A percentile compares a stretch with the other conserved stretches of the same genome.
phyloP scores from a whole-genome alignment of 2,888 invertebrate genomes.

The Mimas tiliae region DNA sequence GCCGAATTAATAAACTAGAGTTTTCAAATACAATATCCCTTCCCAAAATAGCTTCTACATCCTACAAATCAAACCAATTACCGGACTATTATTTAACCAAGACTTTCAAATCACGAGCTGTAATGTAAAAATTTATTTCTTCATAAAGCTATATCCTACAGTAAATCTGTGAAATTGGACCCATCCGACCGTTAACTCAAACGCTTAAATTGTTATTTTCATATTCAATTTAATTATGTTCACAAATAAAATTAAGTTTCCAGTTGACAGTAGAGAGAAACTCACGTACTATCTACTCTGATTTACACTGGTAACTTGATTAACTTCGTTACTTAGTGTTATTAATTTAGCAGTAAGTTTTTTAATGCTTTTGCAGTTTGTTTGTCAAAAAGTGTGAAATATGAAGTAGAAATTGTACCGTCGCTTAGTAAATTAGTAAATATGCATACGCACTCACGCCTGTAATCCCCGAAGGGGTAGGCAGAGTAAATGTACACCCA shows the following conservation, averaged over 20 bases:
- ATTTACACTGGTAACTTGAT: conserved; percentile 5
- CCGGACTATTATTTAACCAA: no score
- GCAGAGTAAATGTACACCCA: no score
- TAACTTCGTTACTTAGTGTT: not conserved
- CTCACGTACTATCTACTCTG: not conserved
- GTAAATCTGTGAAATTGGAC: not conserved
- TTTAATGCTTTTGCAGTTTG: not conserved
- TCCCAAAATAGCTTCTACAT: no score
- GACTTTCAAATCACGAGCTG: no score
- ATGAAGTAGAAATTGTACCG: no score
- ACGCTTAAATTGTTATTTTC: conserved; percentile 29
- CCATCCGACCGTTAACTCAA: not conserved
- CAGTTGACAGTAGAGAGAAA: not conserved
- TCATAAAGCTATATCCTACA: not conserved
- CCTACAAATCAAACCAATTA: no score
- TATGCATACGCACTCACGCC: no score
- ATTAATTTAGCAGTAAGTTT: not conserved
- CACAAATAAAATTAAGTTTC: conserved; percentile 4
- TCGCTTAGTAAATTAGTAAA: no score
- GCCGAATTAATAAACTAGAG: no score
- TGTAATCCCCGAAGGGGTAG: no score
- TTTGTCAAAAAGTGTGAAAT: no score
- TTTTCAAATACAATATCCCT: no score
- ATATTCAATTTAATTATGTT: conserved; percentile 11
- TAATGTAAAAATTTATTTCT: not conserved